Base-by-base conservation (phyloP, 2,888 invertebrate species). In the Drosophila formosana region DNA sequence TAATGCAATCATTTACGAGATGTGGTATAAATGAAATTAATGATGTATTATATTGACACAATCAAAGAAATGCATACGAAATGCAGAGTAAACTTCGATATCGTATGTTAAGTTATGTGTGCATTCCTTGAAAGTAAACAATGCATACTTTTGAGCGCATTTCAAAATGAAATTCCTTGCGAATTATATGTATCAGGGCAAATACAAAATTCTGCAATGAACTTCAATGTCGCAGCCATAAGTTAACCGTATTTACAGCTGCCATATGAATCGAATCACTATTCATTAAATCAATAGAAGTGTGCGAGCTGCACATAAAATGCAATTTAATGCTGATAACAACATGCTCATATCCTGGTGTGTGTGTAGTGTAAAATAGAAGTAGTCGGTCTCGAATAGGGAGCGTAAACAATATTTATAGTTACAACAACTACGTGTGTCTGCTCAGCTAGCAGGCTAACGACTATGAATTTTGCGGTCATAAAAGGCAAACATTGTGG, bases 401-500 rank as follows among this genome's bases (percentile, higher is more conserved):
- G 23, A 46, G 62, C 61, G 72, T 75, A 75, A 75, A 78, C 58
- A 72, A 66, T 78, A 78, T 75, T 75, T 75, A 85, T 77, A 62
- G 74, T 74, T 69, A 46, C 61, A n/a, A 34, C 43, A 32, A 13
- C 62, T 47, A 13, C 30, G 37, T 39, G 9, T 49, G 13, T 45
- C 2, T 51, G 45, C 49, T 53, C 4, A 11, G 25, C 45, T 3
- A 7, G 18, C 60, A n/a, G 43, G 49, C 64, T 63, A 81, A 68
- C 75, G 85, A 66, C 88, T 66, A 80, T 80, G 83, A 82, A 80
- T 82, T 81, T 81, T 80, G 78, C 47, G 87, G 71, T 71, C 57
- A 85, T 82, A 82, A 82, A 82, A 82, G 57, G 32, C 82, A 85
- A 82, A 88, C 82, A 87, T 78, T 82, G 82, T 76, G 60, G 61